phyloP scores from a whole-genome alignment of 2,113 vertebrate genomes.

The Capreolus pygargus region DNA sequence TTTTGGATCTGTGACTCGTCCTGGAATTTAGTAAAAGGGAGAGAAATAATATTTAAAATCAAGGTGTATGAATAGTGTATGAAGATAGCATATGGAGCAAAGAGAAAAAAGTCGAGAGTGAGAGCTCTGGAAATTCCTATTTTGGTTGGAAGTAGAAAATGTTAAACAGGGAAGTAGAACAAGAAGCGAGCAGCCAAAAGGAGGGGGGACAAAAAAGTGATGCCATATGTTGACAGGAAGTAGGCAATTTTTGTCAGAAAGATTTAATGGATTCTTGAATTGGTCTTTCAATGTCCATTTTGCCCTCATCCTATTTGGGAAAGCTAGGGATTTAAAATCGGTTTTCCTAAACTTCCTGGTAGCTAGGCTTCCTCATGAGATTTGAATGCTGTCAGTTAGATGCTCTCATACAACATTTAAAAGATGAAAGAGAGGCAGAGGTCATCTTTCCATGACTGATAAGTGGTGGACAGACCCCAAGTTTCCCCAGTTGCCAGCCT shows the following conservation, averaged over 20 bases:
- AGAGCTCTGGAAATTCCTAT: background rate
- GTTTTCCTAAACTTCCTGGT: background rate
- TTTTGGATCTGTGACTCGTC: background rate
- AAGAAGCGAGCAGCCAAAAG: background rate
- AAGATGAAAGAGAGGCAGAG: background rate
- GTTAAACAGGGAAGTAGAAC: background rate
- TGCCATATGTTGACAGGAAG: background rate
- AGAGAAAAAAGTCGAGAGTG: background rate
- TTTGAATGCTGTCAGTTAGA: background rate
- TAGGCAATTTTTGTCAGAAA: background rate
- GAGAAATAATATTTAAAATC: conserved; percentile 13
- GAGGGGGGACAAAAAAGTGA: background rate
- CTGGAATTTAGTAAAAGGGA: background rate
- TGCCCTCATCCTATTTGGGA: background rate
- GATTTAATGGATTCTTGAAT: background rate
- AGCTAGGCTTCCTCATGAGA: background rate
- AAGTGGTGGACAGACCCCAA: background rate
- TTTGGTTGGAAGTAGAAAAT: background rate
- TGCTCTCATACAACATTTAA: background rate
- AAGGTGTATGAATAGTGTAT: background rate
- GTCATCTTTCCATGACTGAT: background rate
- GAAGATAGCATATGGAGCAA: background rate
- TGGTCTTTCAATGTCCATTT: background rate
- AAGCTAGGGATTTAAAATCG: background rate
- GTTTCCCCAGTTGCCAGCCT: background rate